These are phyloP conservation scores for Germaria angustata DNA, from an alignment of 2,888 invertebrate species.

Conservation along the genomic window DNA sequence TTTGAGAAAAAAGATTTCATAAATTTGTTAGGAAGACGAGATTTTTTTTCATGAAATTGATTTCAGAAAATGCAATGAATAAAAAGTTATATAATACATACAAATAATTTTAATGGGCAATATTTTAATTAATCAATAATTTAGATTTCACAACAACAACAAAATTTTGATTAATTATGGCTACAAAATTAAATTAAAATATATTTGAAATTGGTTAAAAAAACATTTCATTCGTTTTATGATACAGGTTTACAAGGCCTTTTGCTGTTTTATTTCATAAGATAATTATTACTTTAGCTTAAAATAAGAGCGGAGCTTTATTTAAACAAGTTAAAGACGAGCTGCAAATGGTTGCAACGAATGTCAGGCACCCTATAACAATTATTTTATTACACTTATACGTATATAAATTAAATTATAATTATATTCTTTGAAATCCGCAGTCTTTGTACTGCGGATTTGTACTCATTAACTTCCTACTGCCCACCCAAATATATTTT, in stretches of 20 bases:
- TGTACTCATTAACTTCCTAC: too few species aligned
- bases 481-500: background rate
- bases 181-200: background rate
- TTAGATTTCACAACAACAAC: background rate
- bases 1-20: background rate
- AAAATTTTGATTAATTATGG: background rate
- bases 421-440: too few species aligned
- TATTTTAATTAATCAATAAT: background rate
- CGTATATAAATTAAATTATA: too few species aligned
- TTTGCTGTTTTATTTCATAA: background rate
- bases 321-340: background rate
- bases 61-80: too few species aligned
- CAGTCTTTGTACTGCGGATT: too few species aligned
- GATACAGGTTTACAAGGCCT: constrained; percentile 34
- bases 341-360: too few species aligned
- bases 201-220: too few species aligned
- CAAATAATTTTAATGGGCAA: background rate
- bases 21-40: background rate
- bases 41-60: background rate
- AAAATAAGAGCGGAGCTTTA: background rate
- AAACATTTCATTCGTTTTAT: background rate
- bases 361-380: background rate
- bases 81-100: background rate
- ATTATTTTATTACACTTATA: too few species aligned
- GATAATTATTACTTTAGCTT: background rate